These are phyloP conservation scores for Aphis craccivora DNA, from an alignment of 1,140 invertebrate genomes.

Conservation along the genomic window DNA sequence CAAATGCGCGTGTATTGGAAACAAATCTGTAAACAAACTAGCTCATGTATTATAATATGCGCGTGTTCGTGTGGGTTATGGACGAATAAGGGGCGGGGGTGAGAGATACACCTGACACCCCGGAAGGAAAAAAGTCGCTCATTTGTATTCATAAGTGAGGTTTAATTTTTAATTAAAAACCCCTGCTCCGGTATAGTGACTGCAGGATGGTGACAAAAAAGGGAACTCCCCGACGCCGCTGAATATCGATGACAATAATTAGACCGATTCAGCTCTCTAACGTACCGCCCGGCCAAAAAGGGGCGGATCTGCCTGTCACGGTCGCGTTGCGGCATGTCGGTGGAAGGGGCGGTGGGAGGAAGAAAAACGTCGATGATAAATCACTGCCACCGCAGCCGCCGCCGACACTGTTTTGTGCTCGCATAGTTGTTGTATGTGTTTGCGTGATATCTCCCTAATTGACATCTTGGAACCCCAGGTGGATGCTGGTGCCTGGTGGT, in stretches of 20 bases:
- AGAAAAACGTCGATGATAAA: conserved; percentile 56
- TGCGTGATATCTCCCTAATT: conserved; percentile 54
- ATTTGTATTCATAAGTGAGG: conserved; percentile 46
- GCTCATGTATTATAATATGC: neutral
- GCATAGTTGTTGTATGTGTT: neutral
- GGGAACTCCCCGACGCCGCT: neutral
- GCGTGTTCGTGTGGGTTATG: neutral
- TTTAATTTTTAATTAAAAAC: conserved; percentile 44
- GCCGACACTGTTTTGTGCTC: neutral
- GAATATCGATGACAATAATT: conserved; percentile 50
- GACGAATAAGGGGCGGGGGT: neutral
- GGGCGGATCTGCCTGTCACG: neutral
- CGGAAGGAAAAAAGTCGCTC: neutral
- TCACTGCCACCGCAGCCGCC: conserved; percentile 16
- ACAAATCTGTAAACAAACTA: conserved; percentile 22
- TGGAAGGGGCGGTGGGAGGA: neutral
- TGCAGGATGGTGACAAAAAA: neutral
- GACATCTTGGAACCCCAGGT: conserved; percentile 53
- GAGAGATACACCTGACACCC: neutral
- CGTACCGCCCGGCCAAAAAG: conserved; percentile 26
- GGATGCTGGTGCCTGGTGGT: neutral
- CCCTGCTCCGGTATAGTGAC: neutral
- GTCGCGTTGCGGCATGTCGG: neutral
- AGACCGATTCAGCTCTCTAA: conserved; percentile 11
- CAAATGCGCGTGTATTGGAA: conserved; percentile 39